Percentiles rank a stretch among this genome's conserved stretches.
Conservation (phyloP, 2,797 vertebrate species). For the Crocodylus rhombifer region DNA sequence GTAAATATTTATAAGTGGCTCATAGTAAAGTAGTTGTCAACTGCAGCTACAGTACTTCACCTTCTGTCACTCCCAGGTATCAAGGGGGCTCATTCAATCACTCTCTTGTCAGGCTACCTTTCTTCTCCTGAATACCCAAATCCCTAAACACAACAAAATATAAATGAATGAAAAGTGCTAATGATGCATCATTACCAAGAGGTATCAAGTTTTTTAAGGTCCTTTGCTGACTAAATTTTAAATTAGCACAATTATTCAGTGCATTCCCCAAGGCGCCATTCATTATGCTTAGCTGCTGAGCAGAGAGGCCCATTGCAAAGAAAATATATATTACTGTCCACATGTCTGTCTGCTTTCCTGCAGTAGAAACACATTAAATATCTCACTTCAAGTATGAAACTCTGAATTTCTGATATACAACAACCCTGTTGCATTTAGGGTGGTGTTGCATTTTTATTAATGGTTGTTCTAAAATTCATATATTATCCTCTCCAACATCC, state of each 20-base stretch:
- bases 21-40: constrained; percentile 83
- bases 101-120: constrained; percentile 82
- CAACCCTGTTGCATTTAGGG: neutral
- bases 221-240: constrained; percentile 81
- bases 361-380: constrained; percentile 4
- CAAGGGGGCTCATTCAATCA: constrained; percentile 80
- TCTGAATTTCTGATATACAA: neutral
- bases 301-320: constrained; percentile 56
- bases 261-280: constrained; percentile 71
- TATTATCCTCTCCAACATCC: neutral
- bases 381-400: constrained; percentile 30
- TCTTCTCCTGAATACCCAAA: constrained; percentile 79
- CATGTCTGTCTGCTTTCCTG: constrained; percentile 48
- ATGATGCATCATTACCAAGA: constrained; percentile 80
- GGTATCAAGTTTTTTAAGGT: constrained; percentile 78
- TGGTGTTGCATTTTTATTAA: neutral
- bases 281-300: constrained; percentile 72
- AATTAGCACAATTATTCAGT: constrained; percentile 80
- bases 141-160: constrained; percentile 85
- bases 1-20: constrained; percentile 86
- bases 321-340: constrained; percentile 62
- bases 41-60: constrained; percentile 77
- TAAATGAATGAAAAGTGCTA: constrained; percentile 80
- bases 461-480: neutral
- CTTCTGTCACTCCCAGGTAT: constrained; percentile 79